These are phyloP conservation scores for Stercorarius parasiticus DNA, from an alignment of 2,113 vertebrate species.

Conservation along the genomic window DNA sequence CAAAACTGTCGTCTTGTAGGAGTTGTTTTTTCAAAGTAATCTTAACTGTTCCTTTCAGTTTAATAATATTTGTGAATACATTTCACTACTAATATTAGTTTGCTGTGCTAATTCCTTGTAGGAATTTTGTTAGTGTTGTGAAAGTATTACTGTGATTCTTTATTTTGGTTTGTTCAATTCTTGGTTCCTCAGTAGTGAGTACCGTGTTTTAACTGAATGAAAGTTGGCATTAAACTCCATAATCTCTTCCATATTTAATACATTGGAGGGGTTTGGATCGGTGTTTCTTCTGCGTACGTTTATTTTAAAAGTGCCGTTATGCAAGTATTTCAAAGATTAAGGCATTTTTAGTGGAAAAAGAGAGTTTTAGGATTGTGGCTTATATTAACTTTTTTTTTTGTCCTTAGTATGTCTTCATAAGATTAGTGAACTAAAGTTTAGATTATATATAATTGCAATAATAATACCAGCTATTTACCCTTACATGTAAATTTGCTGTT, in stretches of 20 bases:
- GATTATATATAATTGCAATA: not conserved
- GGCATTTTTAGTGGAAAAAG: not conserved
- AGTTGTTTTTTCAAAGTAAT: not conserved
- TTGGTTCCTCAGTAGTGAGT: not conserved
- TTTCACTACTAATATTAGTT: not conserved
- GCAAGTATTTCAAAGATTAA: not conserved
- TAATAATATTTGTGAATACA: not conserved
- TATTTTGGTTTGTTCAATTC: not conserved
- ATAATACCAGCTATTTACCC: not conserved
- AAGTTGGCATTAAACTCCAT: not conserved
- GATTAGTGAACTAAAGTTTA: not conserved
- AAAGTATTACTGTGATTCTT: not conserved
- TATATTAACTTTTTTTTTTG: not conserved
- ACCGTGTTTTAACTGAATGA: not conserved
- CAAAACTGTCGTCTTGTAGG: not conserved
- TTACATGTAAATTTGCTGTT: not conserved
- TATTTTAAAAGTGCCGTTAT: not conserved
- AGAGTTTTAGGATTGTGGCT: not conserved
- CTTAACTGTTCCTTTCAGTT: not conserved
- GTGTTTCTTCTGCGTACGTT: not conserved
- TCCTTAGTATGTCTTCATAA: not conserved
- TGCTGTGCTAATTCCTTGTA: not conserved
- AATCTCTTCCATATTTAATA: not conserved
- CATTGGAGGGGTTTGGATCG: not conserved
- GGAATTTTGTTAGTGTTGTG: not conserved